phyloP scores from a whole-genome alignment of 2,888 invertebrate species.

The Cyaniris semiargus region DNA sequence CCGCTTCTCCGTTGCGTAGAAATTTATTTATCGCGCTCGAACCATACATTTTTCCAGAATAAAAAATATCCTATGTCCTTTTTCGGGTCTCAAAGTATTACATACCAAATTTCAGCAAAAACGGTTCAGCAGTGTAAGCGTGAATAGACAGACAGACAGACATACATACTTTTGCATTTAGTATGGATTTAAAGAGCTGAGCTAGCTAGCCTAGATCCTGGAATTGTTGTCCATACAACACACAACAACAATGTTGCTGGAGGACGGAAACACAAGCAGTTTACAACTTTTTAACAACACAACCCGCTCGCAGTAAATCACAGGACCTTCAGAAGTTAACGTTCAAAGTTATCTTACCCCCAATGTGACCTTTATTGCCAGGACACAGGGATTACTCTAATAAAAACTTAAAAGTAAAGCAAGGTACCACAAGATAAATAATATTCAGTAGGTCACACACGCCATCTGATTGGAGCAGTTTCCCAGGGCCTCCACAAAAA shows the following conservation, averaged over 20 bases:
- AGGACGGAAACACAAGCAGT: constrained; percentile 75
- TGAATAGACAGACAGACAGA: no score
- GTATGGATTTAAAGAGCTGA: not conserved
- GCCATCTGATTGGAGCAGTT: not conserved
- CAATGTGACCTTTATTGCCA: not conserved
- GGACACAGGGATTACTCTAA: not conserved
- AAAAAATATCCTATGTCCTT: no score
- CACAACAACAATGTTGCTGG: constrained; percentile 63
- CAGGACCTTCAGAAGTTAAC: constrained; percentile 67
- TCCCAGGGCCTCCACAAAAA: not conserved
- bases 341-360: not conserved
- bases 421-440: not conserved
- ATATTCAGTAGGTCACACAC: not conserved
- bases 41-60: no score
- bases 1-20: no score
- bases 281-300: constrained; percentile 78
- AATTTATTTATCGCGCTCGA: no score
- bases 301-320: constrained; percentile 74
- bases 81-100: no score
- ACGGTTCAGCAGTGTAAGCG: no score
- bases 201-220: not conserved
- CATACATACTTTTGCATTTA: no score
- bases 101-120: no score
- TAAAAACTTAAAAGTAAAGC: not conserved
- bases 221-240: not conserved